A percentile compares a stretch with the other conserved stretches of the same genome.
These are phyloP conservation scores for Nephrotoma guestfalica DNA, from an alignment of 2,888 invertebrate genomes.

Conservation along the genomic window DNA sequence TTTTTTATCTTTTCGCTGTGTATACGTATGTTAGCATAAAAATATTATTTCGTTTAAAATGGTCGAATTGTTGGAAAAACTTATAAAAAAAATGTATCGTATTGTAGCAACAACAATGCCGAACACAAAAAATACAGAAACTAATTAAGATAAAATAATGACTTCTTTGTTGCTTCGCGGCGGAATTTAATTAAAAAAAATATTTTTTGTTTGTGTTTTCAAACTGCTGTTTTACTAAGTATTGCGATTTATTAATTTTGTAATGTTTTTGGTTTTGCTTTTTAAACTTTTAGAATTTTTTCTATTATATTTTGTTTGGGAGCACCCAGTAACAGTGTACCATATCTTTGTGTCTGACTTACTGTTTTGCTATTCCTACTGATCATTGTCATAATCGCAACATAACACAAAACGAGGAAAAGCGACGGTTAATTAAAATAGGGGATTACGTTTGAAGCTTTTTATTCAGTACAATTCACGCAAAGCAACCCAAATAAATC, in stretches of 20 bases:
- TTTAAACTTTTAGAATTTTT: not conserved
- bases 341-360: not conserved
- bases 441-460: too few relatives aligned
- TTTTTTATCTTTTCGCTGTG: not conserved
- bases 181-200: slow-evolving; percentile 12
- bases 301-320: not conserved
- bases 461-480: too few relatives aligned
- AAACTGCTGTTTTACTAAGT: not conserved
- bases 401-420: too few relatives aligned
- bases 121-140: slow-evolving; percentile 6
- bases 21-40: not conserved
- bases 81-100: not conserved
- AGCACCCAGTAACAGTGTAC: not conserved
- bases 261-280: not conserved
- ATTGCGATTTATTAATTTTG: not conserved
- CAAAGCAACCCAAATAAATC: too few relatives aligned
- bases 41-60: not conserved
- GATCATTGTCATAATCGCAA: not conserved
- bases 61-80: slow-evolving; percentile 2
- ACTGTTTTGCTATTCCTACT: not conserved
- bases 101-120: not conserved
- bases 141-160: slow-evolving; percentile 16
- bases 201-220: slow-evolving; percentile 4
- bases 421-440: too few relatives aligned
- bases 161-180: slow-evolving; percentile 12